phyloP scores from a whole-genome alignment of 2,797 vertebrate species.

The Parauchenoglanis ngamensis region DNA sequence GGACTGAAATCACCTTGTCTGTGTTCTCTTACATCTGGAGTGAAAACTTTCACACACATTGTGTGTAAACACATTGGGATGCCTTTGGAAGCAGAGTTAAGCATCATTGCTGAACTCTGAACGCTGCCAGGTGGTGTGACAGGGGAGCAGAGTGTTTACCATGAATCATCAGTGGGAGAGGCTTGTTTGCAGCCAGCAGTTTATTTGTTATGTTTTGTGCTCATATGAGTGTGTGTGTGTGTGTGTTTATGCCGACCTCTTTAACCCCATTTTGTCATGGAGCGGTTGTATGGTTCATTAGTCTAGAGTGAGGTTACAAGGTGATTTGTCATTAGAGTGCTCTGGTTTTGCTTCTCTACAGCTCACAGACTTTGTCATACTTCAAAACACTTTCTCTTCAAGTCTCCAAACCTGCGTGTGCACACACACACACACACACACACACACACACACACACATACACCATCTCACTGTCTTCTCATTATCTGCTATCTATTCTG shows the following conservation, averaged over 20 bases:
- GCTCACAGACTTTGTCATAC: neutral
- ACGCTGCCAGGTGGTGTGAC: constrained; percentile 62
- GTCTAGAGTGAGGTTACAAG: constrained; percentile 57
- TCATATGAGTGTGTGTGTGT: constrained; percentile 18
- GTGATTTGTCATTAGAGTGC: constrained; percentile 64
- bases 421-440: neutral
- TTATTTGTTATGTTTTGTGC: constrained; percentile 60
- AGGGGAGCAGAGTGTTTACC: constrained; percentile 58
- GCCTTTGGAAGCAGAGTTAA: constrained; percentile 39
- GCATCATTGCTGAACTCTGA: constrained; percentile 46
- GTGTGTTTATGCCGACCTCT: constrained; percentile 42
- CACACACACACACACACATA: constrained; percentile 14
- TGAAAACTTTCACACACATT: neutral
- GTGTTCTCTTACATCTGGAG: constrained; percentile 10
- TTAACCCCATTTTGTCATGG: constrained; percentile 33
- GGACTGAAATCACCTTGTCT: constrained; percentile 25
- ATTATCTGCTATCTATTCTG: constrained; percentile 26
- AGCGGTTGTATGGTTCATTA: constrained; percentile 64
- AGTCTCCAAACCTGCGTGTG: neutral
- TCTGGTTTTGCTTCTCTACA: constrained; percentile 48
- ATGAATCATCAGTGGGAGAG: constrained; percentile 45
- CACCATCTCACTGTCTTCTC: constrained; percentile 26
- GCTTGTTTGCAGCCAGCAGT: constrained; percentile 55
- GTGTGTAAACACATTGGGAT: constrained; percentile 14
- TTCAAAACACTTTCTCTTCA: neutral